These are phyloP conservation scores for Boloria selene DNA, from an alignment of 2,888 invertebrate genomes.

Conservation along the genomic window DNA sequence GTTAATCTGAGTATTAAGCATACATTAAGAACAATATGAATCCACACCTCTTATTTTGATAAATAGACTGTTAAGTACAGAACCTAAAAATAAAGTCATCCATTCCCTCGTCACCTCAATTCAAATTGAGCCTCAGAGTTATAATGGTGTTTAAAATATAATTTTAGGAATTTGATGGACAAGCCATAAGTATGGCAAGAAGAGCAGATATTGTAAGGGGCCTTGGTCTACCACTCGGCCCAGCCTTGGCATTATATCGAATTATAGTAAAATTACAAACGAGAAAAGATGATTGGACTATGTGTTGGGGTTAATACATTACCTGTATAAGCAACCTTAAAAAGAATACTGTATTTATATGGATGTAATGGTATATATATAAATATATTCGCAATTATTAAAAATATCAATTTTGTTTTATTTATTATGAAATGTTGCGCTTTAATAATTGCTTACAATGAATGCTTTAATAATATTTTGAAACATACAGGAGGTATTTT, in stretches of 20 bases:
- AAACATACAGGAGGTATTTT: too few relatives aligned
- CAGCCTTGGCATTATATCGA: constrained; percentile 92
- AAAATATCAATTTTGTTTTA: too few relatives aligned
- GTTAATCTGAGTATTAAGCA: too few relatives aligned
- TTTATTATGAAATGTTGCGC: too few relatives aligned
- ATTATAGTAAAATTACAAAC: constrained; percentile 92
- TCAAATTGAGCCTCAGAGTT: background rate
- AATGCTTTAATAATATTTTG: too few relatives aligned
- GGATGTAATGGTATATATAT: background rate
- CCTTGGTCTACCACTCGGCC: constrained; percentile 91
- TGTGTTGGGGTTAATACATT: constrained; percentile 86
- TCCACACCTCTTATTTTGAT: too few relatives aligned
- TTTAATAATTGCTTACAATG: too few relatives aligned
- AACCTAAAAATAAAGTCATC: background rate
- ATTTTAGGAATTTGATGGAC: constrained; percentile 93
- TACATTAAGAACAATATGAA: too few relatives aligned
- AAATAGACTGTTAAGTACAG: too few relatives aligned
- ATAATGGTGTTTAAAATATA: background rate
- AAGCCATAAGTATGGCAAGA: constrained; percentile 91
- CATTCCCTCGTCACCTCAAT: background rate
- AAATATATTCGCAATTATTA: background rate
- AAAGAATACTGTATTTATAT: constrained; percentile 6
- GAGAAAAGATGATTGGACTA: constrained; percentile 86
- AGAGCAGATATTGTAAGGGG: constrained; percentile 92
- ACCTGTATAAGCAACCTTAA: background rate